Evolutionary conservation across 2,113 vertebrate species (phyloP), one percentile per base, ranked within the genome.

Genomic region (Ornithorhynchus anatinus): DNA sequence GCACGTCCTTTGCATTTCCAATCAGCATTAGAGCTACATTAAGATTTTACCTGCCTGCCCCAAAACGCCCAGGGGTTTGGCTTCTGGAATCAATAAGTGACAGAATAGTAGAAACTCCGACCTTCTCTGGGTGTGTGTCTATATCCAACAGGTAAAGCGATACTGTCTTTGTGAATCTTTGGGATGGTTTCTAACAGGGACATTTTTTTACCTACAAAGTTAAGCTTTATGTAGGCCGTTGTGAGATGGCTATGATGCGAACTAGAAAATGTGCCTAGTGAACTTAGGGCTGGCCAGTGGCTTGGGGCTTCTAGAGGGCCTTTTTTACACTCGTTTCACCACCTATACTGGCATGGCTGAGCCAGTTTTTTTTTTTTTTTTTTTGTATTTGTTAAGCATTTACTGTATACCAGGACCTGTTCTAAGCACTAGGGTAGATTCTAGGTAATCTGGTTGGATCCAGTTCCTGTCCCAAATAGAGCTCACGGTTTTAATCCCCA

Each of bases 1-100:
- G 51, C 88, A 90, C 89, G 81, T 91, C 27, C 38, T 81, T 69
- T 82, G 60, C 59, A 59, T 25, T 86, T 88, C 72, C 3, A 80
- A 60, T 75, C 70, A 75, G 15, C 71, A 47, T 22, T 82, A 40
- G 33, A 54, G 45, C n/a, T n/a, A 40, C 45, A 64, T 15, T 62
- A 68, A 72, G 48, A 66, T 80, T 68, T 85, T 85, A 59, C 31
- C 40, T 82, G 14, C 63, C 42, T 57, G 39, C 15, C 35, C 27
- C 40, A 5, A 8, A 35, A 59, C 3, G 13, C 37, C 35, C 39
- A 51, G 7, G 62, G 29, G 10, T 19, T 22, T 40, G 7, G 31
- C 17, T 19, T 11, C 0, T 12, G 48, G 3, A 27, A 36, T 44
- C 29, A 60, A 3, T 83, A 75, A 71, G 54, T 40, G 48, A 37